These are phyloP conservation scores for Sebastes kiyomatsui DNA, from an alignment of 2,797 vertebrate genomes.

Conservation along the genomic window DNA sequence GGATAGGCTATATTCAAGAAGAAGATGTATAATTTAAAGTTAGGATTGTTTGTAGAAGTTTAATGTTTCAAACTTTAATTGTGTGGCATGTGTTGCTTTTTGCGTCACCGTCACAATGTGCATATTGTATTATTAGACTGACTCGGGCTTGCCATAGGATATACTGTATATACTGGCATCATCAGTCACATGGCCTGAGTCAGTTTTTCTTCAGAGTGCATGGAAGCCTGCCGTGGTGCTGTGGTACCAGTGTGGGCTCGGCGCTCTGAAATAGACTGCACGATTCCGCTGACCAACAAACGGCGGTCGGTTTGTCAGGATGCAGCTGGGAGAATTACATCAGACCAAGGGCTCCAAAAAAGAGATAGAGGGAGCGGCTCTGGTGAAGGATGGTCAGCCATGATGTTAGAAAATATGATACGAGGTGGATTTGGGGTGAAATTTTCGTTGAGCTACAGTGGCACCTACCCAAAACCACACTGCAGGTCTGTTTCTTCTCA, in stretches of 20 bases:
- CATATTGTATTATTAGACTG: slow-evolving; percentile 2
- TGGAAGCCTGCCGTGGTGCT: slow-evolving; percentile 49
- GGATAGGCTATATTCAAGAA: slow-evolving; percentile 4
- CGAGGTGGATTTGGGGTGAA: slow-evolving; percentile 52
- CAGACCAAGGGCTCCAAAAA: slow-evolving; percentile 58
- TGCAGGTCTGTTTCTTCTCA: slow-evolving; percentile 56
- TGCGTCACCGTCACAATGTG: neutral
- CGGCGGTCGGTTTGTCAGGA: slow-evolving; percentile 64
- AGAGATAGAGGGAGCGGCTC: slow-evolving; percentile 60
- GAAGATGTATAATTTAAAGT: slow-evolving; percentile 22
- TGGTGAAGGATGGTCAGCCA: slow-evolving; percentile 48
- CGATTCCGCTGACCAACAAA: slow-evolving; percentile 64
- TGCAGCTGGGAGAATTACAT: slow-evolving; percentile 73
- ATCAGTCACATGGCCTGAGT: slow-evolving; percentile 53
- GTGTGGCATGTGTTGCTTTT: neutral
- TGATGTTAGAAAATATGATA: slow-evolving; percentile 57
- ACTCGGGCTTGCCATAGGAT: slow-evolving; percentile 23
- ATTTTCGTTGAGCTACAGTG: slow-evolving; percentile 36
- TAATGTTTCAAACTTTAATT: slow-evolving; percentile 22
- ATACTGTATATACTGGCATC: slow-evolving; percentile 44
- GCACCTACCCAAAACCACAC: slow-evolving; percentile 54
- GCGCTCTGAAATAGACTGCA: slow-evolving; percentile 70
- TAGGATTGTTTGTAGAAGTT: neutral
- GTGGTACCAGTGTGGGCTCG: slow-evolving; percentile 67
- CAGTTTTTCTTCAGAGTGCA: slow-evolving; percentile 54